These are phyloP conservation scores for Polia nebulosa DNA, from an alignment of 2,888 invertebrate species.

Conservation along the genomic window DNA sequence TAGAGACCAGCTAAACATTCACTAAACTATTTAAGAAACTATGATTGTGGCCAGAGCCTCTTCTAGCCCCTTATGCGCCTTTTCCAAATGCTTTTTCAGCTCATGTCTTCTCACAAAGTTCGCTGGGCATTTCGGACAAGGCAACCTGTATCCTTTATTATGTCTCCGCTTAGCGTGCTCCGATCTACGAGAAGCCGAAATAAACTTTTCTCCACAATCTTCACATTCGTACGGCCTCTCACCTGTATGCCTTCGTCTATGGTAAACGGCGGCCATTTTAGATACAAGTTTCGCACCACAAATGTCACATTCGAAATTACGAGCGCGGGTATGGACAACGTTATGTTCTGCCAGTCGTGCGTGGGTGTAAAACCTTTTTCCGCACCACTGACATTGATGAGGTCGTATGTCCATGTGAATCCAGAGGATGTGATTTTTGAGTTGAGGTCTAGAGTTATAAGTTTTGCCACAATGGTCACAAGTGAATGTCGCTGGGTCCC, in stretches of 20 bases:
- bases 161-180: conserved; percentile 86
- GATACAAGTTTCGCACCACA: conserved; percentile 87
- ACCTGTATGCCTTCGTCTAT: conserved; percentile 86
- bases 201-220: conserved; percentile 84
- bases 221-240: conserved; percentile 86
- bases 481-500: conserved; percentile 83
- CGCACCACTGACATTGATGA: conserved; percentile 89
- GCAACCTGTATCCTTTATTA: conserved; percentile 77
- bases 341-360: conserved; percentile 88
- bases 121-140: conserved; percentile 77
- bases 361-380: conserved; percentile 88
- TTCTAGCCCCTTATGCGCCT: conserved; percentile 71
- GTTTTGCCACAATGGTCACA: conserved; percentile 85
- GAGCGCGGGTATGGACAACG: conserved; percentile 88
- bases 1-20: conserved; percentile 14
- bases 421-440: conserved; percentile 88
- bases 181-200: conserved; percentile 83
- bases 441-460: conserved; percentile 81
- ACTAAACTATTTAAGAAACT: conserved; percentile 1
- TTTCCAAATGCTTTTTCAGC: conserved; percentile 79
- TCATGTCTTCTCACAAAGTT: conserved; percentile 81
- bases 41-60: conserved; percentile 19
- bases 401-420: conserved; percentile 87
- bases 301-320: conserved; percentile 89
- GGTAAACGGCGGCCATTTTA: conserved; percentile 87